A percentile compares a stretch with the other conserved stretches of the same genome.
Conservation (phyloP, 2,797 vertebrate genomes). For the Onychomys leucogaster region DNA sequence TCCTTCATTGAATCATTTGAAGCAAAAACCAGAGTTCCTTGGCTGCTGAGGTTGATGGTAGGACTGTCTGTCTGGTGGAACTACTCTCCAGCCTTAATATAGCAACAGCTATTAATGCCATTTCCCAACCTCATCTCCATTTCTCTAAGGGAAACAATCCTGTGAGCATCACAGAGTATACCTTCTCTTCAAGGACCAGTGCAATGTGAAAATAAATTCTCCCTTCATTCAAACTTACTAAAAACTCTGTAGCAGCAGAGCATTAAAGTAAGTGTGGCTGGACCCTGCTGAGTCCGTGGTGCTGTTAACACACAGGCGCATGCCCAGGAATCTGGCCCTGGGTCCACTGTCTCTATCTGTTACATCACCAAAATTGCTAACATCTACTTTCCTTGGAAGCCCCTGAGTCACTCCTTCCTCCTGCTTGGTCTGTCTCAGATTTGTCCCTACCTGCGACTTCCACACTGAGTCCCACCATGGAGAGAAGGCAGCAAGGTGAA, state of each 20-base stretch:
- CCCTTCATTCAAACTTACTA: neutral
- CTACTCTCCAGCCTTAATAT: neutral
- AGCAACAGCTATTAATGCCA: neutral
- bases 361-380: neutral
- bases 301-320: neutral
- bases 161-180: neutral
- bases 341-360: neutral
- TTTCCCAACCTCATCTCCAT: neutral
- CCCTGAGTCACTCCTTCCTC: neutral
- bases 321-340: neutral
- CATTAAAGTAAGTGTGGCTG: neutral
- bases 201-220: neutral
- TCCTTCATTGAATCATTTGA: neutral
- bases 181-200: neutral
- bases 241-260: neutral
- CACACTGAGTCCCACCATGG: neutral
- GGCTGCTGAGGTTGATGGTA: neutral
- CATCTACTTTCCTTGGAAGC: neutral
- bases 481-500: neutral
- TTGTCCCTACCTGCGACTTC: neutral
- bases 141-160: conserved; percentile 4
- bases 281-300: neutral
- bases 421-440: neutral
- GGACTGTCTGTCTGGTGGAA: too few relatives aligned
- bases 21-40: neutral